phyloP scores from a whole-genome alignment of 2,888 invertebrate species.

The Elegia similella region DNA sequence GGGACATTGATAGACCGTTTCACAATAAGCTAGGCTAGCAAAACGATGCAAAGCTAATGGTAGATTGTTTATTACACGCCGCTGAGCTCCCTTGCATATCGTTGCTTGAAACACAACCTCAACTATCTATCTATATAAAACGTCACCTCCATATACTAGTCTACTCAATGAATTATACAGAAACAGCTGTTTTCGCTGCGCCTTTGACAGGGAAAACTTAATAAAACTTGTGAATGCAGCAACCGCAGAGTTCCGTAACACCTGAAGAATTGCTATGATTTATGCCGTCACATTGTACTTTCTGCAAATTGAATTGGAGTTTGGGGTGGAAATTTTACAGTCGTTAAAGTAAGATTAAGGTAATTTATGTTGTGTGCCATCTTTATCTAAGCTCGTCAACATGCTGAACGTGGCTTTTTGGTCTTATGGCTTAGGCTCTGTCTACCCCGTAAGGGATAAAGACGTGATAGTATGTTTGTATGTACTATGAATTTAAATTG shows the following conservation, averaged over 20 bases:
- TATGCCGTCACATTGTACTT: constrained; percentile 37
- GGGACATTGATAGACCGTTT: too few relatives aligned
- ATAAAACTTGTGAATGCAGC: constrained; percentile 63
- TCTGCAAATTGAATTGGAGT: constrained; percentile 36
- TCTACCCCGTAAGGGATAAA: too few relatives aligned
- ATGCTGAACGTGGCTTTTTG: too few relatives aligned
- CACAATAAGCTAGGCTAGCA: too few relatives aligned
- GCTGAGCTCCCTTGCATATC: too few relatives aligned
- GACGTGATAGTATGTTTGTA: not conserved
- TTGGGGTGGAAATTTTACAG: not conserved
- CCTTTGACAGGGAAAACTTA: constrained; percentile 48
- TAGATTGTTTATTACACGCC: too few relatives aligned
- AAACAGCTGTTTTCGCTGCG: constrained; percentile 34
- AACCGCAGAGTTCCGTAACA: constrained; percentile 41
- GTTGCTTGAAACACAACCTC: too few relatives aligned
- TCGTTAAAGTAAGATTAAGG: not conserved
- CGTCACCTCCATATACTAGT: not conserved
- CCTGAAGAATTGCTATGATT: constrained; percentile 32
- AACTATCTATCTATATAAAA: too few relatives aligned
- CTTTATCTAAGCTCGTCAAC: not conserved
- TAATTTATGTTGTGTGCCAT: not conserved
- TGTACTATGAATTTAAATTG: not conserved
- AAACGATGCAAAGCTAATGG: too few relatives aligned
- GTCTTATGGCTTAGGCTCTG: too few relatives aligned
- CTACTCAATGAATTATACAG: constrained; percentile 30